Evolutionary conservation across 1,140 invertebrate species (phyloP), one percentile per base, ranked within the genome.

Genomic region (Scaptomyza hsui): DNA sequence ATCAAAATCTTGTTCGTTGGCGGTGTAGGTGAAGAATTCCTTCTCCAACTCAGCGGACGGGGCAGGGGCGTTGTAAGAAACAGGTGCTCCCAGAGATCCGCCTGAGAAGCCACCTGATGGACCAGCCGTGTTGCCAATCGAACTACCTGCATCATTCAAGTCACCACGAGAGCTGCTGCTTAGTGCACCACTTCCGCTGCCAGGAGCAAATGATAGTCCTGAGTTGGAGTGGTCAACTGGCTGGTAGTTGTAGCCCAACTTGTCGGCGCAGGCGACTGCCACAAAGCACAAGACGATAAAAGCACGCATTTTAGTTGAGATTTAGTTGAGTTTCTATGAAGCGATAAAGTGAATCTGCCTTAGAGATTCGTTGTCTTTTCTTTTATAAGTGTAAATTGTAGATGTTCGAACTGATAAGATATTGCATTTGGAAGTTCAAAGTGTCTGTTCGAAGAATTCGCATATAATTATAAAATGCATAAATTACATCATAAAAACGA

Each of bases 161-260:
- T n/a, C n/a, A n/a, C n/a, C n/a, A n/a, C n/a, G n/a, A n/a, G n/a
- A n/a, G n/a, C n/a, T n/a, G n/a, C n/a, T n/a, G n/a, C n/a, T n/a
- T n/a, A n/a, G n/a, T n/a, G n/a, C n/a, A n/a, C n/a, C n/a, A n/a
- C n/a, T n/a, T n/a, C n/a, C n/a, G 24, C 56, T 56, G 29, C 72
- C 72, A 4, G 80, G 80, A 45, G 18, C 26, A 13, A 81, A 81
- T 6, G 83, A 88, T 5, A 88, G 12, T 39, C 83, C 83, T 1
- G 60, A 37, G 44, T 52, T 57, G 18, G 75, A 75, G 55, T 85
- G 85, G 1, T n/a, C 72, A 12, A 79, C 80, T 0, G 80, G 88
- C 39, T 78, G 81, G 41, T 90, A 90, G 56, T 90, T 89, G 32
- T 90, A 90, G 45, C 88, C 88, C 24, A 86, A 59, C 48, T 80